These are phyloP conservation scores for Petaurus breviceps DNA, from an alignment of 2,113 vertebrate species.

Conservation along the genomic window DNA sequence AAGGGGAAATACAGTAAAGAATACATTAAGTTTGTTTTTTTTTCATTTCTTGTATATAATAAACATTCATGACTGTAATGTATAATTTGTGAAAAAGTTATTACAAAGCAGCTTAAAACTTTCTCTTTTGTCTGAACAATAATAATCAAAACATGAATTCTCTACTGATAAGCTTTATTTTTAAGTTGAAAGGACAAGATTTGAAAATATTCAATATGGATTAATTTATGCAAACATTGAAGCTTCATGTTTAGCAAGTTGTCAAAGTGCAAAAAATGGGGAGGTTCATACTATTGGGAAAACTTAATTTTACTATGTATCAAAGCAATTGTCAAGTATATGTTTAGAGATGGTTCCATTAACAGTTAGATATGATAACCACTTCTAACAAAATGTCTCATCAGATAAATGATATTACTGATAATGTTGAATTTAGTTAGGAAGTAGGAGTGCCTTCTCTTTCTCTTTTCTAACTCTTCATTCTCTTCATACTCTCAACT, in stretches of 20 bases:
- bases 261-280: not conserved
- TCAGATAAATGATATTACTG: not conserved
- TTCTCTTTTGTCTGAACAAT: not conserved
- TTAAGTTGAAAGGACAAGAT: not conserved
- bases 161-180: not conserved
- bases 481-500: not conserved
- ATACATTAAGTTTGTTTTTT: not conserved
- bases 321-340: not conserved
- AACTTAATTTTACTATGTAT: not conserved
- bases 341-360: not conserved
- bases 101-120: not conserved
- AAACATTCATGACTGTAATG: not conserved
- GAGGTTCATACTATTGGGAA: not conserved
- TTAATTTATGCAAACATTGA: no score
- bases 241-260: no score
- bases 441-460: not conserved
- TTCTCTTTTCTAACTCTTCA: not conserved
- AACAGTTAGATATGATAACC: not conserved
- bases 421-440: not conserved
- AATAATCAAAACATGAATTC: not conserved
- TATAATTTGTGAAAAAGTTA: not conserved
- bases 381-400: not conserved
- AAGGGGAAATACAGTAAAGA: not conserved
- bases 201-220: not conserved
- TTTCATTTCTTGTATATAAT: not conserved